Conservation (phyloP, 2,113 vertebrate species). For the Zosterops lateralis region DNA sequence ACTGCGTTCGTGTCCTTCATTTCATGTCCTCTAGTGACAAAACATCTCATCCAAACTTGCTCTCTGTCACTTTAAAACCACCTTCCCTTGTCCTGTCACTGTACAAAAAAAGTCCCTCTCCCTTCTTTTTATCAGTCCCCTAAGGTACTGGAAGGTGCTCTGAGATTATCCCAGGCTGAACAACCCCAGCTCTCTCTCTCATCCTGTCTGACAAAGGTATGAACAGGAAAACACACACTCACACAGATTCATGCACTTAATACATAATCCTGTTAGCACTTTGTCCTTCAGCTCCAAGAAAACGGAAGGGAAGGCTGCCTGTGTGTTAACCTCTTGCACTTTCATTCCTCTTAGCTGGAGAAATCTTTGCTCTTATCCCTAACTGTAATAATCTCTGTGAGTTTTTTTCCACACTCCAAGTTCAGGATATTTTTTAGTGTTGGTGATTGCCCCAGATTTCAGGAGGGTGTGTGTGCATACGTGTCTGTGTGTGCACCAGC, state of each 20-base stretch:
- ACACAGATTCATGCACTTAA: neutral
- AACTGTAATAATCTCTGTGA: neutral
- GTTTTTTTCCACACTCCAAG: neutral
- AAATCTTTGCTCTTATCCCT: neutral
- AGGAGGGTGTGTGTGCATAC: fast-evolving
- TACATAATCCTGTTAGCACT: neutral
- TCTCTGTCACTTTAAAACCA: neutral
- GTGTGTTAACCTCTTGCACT: neutral
- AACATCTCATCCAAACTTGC: neutral
- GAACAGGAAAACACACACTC: neutral
- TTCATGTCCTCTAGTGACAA: too few relatives aligned
- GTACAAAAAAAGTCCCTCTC: neutral
- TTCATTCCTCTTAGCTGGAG: neutral
- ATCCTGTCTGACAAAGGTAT: neutral
- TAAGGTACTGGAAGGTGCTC: neutral
- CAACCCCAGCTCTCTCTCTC: neutral
- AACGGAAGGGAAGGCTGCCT: neutral
- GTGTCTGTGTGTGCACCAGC: fast-evolving
- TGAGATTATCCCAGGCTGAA: neutral
- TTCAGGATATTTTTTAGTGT: neutral
- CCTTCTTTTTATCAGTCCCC: neutral
- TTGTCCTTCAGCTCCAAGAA: neutral
- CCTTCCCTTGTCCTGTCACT: neutral
- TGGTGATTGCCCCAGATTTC: neutral
- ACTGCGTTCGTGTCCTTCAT: too few relatives aligned